Evolutionary conservation across 2,888 invertebrate species (phyloP).

Genomic region (Gnatocerus cornutus): DNA sequence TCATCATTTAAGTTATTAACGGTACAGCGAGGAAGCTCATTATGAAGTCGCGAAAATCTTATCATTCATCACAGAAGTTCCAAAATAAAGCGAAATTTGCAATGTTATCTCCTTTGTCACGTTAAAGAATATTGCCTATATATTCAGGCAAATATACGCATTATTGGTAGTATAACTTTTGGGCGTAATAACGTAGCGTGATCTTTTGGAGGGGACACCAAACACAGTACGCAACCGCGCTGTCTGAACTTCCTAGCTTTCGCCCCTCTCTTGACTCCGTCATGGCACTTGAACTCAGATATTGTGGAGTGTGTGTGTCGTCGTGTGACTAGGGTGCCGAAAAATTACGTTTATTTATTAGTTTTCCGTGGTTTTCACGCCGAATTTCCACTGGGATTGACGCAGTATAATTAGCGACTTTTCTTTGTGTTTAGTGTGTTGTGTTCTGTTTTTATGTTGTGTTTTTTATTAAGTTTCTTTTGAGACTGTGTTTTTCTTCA

Average conservation of each 20-base stretch:
- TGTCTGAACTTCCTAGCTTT: conserved; percentile 51
- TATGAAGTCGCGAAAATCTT: conserved; percentile 34
- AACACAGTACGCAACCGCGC: conserved; percentile 53
- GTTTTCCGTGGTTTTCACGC: conserved; percentile 6
- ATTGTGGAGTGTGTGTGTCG: conserved; percentile 39
- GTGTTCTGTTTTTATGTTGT: conserved; percentile 33
- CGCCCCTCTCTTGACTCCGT: conserved; percentile 41
- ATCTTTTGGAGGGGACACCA: conserved; percentile 47
- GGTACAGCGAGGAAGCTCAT: neutral
- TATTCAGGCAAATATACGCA: conserved; percentile 49
- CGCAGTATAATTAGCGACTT: conserved; percentile 10
- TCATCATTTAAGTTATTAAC: conserved; percentile 5
- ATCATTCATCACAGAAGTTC: conserved; percentile 21
- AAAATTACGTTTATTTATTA: conserved; percentile 29
- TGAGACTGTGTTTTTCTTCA: conserved; percentile 31
- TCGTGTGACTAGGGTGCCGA: conserved; percentile 32
- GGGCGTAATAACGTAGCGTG: conserved; percentile 50
- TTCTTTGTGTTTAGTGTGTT: conserved; percentile 33
- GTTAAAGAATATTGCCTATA: conserved; percentile 33
- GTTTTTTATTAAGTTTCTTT: conserved; percentile 21
- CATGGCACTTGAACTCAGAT: conserved; percentile 42
- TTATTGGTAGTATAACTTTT: conserved; percentile 54
- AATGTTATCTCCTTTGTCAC: conserved; percentile 37
- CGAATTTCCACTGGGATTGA: conserved; percentile 9
- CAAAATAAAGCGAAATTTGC: conserved; percentile 16